Percentiles rank a stretch among this genome's conserved stretches.
These are phyloP conservation scores for Ochropleura leucogaster DNA, from an alignment of 2,888 invertebrate genomes.

Conservation along the genomic window DNA sequence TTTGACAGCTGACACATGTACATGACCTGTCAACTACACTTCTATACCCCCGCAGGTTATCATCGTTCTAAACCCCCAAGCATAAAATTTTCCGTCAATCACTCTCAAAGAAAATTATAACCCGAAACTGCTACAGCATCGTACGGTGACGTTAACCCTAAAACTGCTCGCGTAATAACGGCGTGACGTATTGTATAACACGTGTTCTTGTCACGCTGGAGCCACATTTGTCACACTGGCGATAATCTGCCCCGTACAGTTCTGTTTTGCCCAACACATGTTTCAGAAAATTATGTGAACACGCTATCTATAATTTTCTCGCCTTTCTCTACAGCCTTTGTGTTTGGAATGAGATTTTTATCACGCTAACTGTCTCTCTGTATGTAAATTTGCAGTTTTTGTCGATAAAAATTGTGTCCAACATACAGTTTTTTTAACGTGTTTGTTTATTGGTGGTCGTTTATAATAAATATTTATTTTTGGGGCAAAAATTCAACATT, in stretches of 20 bases:
- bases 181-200: constrained; percentile 66
- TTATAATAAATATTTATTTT: constrained; percentile 55
- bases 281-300: constrained; percentile 57
- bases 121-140: constrained; percentile 49
- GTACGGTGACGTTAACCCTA: constrained; percentile 56
- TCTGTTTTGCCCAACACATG: constrained; percentile 58
- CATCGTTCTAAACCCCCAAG: constrained; percentile 1
- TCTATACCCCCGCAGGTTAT: constrained; percentile 17
- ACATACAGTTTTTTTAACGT: constrained; percentile 23
- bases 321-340: constrained; percentile 46
- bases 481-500: constrained; percentile 25
- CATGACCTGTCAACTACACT: constrained; percentile 25
- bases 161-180: constrained; percentile 62
- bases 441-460: constrained; percentile 48
- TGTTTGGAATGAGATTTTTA: constrained; percentile 59
- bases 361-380: constrained; percentile 44
- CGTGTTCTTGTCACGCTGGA: constrained; percentile 66
- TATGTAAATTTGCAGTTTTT: constrained; percentile 52
- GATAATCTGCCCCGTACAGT: constrained; percentile 63
- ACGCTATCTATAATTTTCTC: constrained; percentile 55
- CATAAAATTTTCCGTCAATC: constrained; percentile 52
- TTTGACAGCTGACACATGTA: constrained; percentile 26
- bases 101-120: constrained; percentile 54
- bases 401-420: constrained; percentile 32
- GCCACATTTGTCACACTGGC: constrained; percentile 66